Evolutionary conservation across 1,140 invertebrate genomes (phyloP), one percentile per base, ranked within the genome.

Genomic region (Araneus ventricosus): DNA sequence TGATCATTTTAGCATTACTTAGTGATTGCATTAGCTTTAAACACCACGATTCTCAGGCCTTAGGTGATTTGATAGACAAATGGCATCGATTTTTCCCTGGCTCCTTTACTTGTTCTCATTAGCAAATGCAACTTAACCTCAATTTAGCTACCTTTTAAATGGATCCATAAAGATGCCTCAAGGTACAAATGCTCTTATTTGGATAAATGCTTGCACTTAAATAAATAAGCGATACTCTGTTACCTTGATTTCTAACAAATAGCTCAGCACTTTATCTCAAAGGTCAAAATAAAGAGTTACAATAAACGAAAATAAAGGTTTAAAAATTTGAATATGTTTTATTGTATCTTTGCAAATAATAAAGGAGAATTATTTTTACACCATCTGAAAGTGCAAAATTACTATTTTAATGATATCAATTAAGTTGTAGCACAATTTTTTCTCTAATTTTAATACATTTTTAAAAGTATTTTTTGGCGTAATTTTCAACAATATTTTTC

Each of bases 171-270:
- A 30, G 17, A 75, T 34, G 70, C 70, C 70, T 75, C 4, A 75
- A 75, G 70, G 70, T 37, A 24, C 6, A 75, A 75, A 37, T 75
- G 70, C 70, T 75, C 22, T 75, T 22, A 75, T 75, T 75, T 75
- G 30, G 70, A 75, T 75, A 75, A 75, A 34, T 34, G 14, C 34
- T 75, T 22, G 30, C 70, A 75, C 70, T 75, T 75, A 75, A 75
- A 75, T 37, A 75, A 75, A 75, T 75, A 37, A 34, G 14, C 17
- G 20, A 75, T 34, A 22, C 17, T 34, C 70, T 1, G 22, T 75
- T 37, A 20, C 27, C 30, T 37, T 37, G 30, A 75, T 75, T 37
- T 37, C 70, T 34, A 24, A 22, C 14, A 75, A 34, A 75, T 22
- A n/a, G 27, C 0, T 67, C 27, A 52, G 45, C 10, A 52, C 45